Conservation (phyloP, 2,113 vertebrate genomes). For the Malurus cyaneus region DNA sequence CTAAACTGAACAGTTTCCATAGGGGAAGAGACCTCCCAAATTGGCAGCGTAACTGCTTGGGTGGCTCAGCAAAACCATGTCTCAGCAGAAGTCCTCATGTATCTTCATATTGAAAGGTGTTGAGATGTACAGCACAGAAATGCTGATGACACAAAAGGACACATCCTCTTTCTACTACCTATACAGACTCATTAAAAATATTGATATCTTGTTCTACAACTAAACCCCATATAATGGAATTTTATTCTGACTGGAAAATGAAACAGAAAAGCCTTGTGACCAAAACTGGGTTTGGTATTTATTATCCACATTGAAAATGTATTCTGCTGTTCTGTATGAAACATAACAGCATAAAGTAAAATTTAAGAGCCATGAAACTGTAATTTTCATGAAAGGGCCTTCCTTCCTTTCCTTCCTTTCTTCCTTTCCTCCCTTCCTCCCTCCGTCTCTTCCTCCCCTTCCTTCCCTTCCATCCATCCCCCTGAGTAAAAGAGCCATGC, state of each 20-base stretch:
- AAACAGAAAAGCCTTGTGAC: constrained; percentile 25
- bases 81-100: neutral
- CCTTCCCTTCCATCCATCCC: neutral
- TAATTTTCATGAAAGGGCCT: neutral
- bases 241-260: constrained; percentile 15
- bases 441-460: no score
- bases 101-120: neutral
- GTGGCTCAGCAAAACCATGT: neutral
- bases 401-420: no score
- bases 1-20: neutral
- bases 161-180: neutral
- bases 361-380: neutral
- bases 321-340: neutral
- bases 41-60: neutral
- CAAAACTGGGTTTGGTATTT: neutral
- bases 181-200: neutral
- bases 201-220: neutral
- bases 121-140: neutral
- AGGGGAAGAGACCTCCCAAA: neutral
- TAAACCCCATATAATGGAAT: neutral
- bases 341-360: neutral
- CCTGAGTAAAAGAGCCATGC: neutral
- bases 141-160: neutral
- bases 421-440: no score
- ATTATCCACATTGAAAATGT: neutral